A percentile compares a stretch with the other conserved stretches of the same genome.
Conservation (phyloP, 2,888 invertebrate species). For the Drosophila peninsularis region DNA sequence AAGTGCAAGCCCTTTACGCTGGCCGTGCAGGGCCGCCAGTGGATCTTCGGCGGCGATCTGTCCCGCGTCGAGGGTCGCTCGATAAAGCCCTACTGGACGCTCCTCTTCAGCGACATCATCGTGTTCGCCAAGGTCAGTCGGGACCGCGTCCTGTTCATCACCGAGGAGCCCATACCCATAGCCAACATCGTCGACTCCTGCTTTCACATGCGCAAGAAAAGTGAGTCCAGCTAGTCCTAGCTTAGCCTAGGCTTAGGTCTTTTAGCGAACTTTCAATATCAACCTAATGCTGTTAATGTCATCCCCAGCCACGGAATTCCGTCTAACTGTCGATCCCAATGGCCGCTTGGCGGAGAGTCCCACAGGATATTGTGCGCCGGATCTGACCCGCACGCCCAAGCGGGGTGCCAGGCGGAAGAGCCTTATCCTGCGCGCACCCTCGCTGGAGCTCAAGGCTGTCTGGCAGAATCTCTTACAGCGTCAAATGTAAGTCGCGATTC, state of each 20-base stretch:
- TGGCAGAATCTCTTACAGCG: constrained; percentile 95
- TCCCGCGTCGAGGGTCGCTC: constrained; percentile 93
- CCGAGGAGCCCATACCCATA: constrained; percentile 93
- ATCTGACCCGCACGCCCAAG: constrained; percentile 87
- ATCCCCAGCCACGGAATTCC: constrained; percentile 91
- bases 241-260: neutral
- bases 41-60: constrained; percentile 95
- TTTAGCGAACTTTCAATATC: neutral
- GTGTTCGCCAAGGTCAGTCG: constrained; percentile 94
- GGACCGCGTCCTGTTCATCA: constrained; percentile 93
- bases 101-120: constrained; percentile 93
- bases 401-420: constrained; percentile 89
- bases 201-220: constrained; percentile 94
- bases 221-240: constrained; percentile 83
- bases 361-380: constrained; percentile 90
- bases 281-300: constrained; percentile 33
- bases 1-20: constrained; percentile 95
- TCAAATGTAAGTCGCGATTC: constrained; percentile 89
- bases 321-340: constrained; percentile 90
- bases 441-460: constrained; percentile 93
- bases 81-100: constrained; percentile 93
- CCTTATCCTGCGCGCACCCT: constrained; percentile 91
- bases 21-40: constrained; percentile 93
- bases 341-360: constrained; percentile 89
- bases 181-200: constrained; percentile 92